Percentiles rank a stretch among this genome's conserved stretches.
phyloP scores from a whole-genome alignment of 2,113 vertebrate genomes.

The Coracopsis vasa region DNA sequence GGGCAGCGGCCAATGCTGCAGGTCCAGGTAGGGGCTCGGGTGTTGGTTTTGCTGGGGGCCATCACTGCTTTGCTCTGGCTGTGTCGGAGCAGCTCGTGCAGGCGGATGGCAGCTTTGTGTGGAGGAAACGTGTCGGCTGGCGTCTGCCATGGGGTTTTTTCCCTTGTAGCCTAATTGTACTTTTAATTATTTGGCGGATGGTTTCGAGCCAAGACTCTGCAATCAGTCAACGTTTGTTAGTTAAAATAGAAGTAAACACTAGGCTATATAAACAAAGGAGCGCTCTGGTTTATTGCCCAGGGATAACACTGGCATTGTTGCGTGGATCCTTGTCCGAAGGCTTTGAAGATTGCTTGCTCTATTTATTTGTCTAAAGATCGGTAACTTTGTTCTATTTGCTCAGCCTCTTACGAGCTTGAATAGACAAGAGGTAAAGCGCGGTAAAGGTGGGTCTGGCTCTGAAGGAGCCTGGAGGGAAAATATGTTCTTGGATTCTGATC shows the following conservation, averaged over 20 bases:
- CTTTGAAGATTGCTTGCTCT: slow-evolving; percentile 38
- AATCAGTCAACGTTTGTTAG: slow-evolving; percentile 30
- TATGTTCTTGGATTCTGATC: not conserved
- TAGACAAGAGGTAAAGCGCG: not conserved
- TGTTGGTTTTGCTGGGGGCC: not conserved
- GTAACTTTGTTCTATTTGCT: slow-evolving; percentile 23
- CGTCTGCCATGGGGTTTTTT: rapidly evolving
- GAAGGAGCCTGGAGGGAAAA: not conserved
- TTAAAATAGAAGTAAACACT: slow-evolving; percentile 50
- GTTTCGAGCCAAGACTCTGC: not conserved
- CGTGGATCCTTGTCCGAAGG: not conserved
- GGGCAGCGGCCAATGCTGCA: rapidly evolving
- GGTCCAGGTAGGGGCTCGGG: rapidly evolving
- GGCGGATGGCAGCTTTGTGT: not conserved
- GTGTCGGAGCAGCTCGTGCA: rapidly evolving
- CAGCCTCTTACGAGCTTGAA: not conserved
- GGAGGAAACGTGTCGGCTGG: not conserved
- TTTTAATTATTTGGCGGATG: not conserved
- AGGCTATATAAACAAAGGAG: slow-evolving; percentile 36
- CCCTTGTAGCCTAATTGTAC: not conserved
- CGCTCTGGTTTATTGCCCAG: slow-evolving; percentile 24
- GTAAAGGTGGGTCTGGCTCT: slow-evolving; percentile 21
- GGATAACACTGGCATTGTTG: not conserved
- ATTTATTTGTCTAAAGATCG: slow-evolving; percentile 45
- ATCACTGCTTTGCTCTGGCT: not conserved